Evolutionary conservation across 1,140 invertebrate genomes (phyloP).

Genomic region (Ceratosolen solmsi): DNA sequence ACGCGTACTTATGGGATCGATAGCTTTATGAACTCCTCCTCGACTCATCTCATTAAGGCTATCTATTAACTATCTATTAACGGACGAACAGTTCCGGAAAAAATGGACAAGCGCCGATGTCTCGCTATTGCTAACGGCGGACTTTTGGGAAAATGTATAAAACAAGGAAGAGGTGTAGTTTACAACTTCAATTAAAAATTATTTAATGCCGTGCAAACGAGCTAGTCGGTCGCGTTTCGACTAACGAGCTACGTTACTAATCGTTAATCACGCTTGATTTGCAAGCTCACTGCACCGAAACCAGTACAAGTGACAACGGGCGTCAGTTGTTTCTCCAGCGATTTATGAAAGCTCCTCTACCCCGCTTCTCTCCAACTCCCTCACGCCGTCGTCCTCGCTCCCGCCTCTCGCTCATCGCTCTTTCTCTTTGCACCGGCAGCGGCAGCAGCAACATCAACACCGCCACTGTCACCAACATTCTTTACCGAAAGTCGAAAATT

Average conservation of each 20-base stretch:
- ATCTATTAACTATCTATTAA: conserved; percentile 6
- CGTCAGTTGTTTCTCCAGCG: conserved; percentile 30
- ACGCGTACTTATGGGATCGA: too few species aligned
- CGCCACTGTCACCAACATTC: too few species aligned
- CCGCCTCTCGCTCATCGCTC: neutral
- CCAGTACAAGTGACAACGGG: conserved; percentile 48
- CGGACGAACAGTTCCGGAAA: neutral
- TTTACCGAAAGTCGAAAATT: too few species aligned
- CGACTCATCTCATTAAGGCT: too few species aligned
- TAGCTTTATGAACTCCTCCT: too few species aligned
- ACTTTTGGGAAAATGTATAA: conserved; percentile 6
- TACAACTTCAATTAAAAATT: conserved; percentile 51
- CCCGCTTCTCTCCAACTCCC: neutral
- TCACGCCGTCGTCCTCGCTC: neutral
- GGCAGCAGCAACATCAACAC: too few species aligned
- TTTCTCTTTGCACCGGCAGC: neutral
- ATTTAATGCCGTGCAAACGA: conserved; percentile 42
- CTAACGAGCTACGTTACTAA: conserved; percentile 48
- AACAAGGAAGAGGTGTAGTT: conserved; percentile 16
- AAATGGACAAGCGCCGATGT: neutral
- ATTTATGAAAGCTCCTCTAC: conserved; percentile 43
- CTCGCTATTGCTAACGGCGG: neutral
- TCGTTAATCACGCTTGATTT: conserved; percentile 61
- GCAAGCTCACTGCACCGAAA: conserved; percentile 58
- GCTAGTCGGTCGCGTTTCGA: conserved; percentile 24